Evolutionary conservation across 1,140 invertebrate species (phyloP).

Genomic region (Dolichoris vasculosae): DNA sequence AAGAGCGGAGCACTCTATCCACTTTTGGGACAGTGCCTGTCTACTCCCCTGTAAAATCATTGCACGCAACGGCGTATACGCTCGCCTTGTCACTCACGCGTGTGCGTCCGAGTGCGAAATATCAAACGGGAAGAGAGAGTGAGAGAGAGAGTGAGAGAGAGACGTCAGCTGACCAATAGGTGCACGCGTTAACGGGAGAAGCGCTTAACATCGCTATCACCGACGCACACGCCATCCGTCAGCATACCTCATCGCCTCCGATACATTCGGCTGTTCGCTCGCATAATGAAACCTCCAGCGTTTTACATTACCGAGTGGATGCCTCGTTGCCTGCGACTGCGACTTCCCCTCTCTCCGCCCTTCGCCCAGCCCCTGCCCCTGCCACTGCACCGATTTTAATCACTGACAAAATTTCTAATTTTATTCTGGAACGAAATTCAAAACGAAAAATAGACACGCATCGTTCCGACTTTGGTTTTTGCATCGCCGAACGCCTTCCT

Average conservation of each 20-base stretch:
- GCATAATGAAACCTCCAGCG: neutral
- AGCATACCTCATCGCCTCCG: constrained; percentile 70
- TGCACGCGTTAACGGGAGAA: neutral
- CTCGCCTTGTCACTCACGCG: constrained; percentile 24
- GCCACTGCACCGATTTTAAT: neutral
- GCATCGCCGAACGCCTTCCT: too few species aligned
- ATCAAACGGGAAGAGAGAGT: neutral
- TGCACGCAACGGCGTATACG: neutral
- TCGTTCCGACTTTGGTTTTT: too few species aligned
- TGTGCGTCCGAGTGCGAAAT: constrained; percentile 57
- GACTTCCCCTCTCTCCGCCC: neutral
- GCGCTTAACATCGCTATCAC: constrained; percentile 69
- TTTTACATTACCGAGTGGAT: neutral
- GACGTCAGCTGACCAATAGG: constrained; percentile 58
- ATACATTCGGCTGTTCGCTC: neutral
- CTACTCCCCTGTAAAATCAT: neutral
- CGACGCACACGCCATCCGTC: constrained; percentile 70
- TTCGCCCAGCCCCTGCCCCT: neutral
- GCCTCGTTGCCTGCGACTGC: neutral
- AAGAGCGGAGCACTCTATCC: neutral
- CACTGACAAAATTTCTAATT: neutral
- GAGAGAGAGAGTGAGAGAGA: constrained; percentile 37
- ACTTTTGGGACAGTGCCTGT: neutral
- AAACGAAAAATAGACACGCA: neutral
- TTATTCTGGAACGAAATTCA: neutral